These are phyloP conservation scores for Phasia obesa DNA, from an alignment of 2,888 invertebrate species.

Conservation along the genomic window DNA sequence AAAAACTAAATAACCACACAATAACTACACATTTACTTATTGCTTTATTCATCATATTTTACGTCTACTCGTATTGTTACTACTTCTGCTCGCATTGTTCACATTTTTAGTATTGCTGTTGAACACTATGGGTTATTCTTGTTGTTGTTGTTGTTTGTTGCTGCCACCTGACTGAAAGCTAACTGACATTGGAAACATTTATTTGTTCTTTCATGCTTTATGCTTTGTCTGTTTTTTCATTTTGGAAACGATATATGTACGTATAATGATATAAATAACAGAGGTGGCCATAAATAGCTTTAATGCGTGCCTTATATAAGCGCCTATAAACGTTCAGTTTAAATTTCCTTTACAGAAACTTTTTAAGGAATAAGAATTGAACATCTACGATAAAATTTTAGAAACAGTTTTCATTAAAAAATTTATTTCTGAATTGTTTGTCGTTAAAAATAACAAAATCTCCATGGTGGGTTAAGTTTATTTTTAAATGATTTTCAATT, in stretches of 20 bases:
- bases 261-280: neutral
- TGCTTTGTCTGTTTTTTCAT: neutral
- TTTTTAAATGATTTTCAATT: too few relatives aligned
- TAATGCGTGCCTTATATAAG: neutral
- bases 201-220: conserved; percentile 34
- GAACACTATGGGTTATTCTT: conserved; percentile 5
- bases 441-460: too few relatives aligned
- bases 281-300: neutral
- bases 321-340: neutral
- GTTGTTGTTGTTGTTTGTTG: conserved; percentile 20
- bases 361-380: too few relatives aligned
- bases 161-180: conserved; percentile 36
- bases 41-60: too few relatives aligned
- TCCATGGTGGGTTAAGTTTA: too few relatives aligned
- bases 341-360: too few relatives aligned
- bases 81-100: neutral
- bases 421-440: too few relatives aligned
- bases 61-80: too few relatives aligned
- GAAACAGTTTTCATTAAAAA: too few relatives aligned
- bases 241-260: neutral
- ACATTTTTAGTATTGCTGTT: conserved; percentile 27
- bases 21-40: neutral
- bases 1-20: too few relatives aligned
- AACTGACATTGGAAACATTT: conserved; percentile 60
- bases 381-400: too few relatives aligned